These are phyloP conservation scores for Hesperia comma DNA, from an alignment of 2,888 invertebrate species.

Conservation along the genomic window DNA sequence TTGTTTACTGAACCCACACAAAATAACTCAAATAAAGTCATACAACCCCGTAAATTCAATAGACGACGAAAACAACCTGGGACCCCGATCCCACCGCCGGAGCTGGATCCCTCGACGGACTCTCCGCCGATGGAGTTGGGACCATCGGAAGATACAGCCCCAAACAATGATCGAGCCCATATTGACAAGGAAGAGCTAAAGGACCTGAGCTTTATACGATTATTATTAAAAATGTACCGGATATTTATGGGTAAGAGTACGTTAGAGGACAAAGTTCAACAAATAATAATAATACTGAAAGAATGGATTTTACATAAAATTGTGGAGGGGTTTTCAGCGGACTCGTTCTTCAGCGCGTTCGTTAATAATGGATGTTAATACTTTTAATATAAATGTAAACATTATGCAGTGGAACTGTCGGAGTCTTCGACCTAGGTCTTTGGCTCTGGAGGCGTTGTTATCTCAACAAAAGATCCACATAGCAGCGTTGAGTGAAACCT, in stretches of 20 bases:
- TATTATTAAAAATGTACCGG: slow-evolving; percentile 10
- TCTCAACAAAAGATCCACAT: slow-evolving; percentile 35
- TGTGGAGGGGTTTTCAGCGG: not conserved
- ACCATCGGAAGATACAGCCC: not conserved
- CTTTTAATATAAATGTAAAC: slow-evolving; percentile 3
- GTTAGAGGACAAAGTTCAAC: slow-evolving; percentile 15
- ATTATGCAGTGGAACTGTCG: slow-evolving; percentile 28
- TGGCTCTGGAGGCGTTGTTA: slow-evolving; percentile 14
- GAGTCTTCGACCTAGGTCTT: slow-evolving; percentile 12
- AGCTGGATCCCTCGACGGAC: not conserved
- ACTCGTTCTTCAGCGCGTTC: slow-evolving; percentile 14
- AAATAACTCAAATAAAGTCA: not conserved
- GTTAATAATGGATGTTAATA: slow-evolving; percentile 9
- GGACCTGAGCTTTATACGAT: slow-evolving; percentile 3
- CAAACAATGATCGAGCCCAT: not conserved
- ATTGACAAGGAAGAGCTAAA: not conserved
- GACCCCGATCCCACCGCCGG: not conserved
- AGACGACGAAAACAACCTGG: not conserved
- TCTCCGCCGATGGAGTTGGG: not conserved
- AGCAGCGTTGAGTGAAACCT: slow-evolving; percentile 38
- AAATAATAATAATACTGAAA: not conserved
- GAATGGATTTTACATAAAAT: not conserved
- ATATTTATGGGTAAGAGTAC: not conserved
- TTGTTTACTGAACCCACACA: not conserved
- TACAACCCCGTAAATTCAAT: not conserved